Percentiles rank a stretch among this genome's conserved stretches.
These are phyloP conservation scores for Manis crassicaudata DNA, from an alignment of 2,797 vertebrate species.

Conservation along the genomic window DNA sequence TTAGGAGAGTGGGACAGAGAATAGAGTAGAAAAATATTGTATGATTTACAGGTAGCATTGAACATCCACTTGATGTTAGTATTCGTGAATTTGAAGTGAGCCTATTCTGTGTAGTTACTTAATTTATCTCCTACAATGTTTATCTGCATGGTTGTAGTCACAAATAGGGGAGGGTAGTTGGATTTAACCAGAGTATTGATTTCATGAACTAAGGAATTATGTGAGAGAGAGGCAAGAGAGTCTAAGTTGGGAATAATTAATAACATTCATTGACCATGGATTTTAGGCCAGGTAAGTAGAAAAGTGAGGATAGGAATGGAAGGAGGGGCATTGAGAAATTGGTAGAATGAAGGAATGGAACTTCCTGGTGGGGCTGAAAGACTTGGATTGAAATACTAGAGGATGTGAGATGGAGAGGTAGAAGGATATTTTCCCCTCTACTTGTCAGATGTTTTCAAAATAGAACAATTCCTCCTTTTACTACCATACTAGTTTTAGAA, in stretches of 20 bases:
- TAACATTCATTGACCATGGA: neutral
- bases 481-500: neutral
- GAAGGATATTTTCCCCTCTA: neutral
- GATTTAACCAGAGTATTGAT: neutral
- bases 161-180: neutral
- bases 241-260: neutral
- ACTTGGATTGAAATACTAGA: neutral
- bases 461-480: neutral
- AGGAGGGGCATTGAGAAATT: neutral
- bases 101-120: neutral
- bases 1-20: neutral
- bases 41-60: neutral
- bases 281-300: neutral
- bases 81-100: neutral
- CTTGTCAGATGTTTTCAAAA: neutral
- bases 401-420: neutral
- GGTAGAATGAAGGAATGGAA: neutral
- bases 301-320: neutral
- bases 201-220: neutral
- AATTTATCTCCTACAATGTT: neutral
- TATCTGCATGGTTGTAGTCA: neutral
- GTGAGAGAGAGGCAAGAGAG: neutral
- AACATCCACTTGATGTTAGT: neutral
- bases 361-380: neutral
- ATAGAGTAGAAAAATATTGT: neutral